Conservation (phyloP, 2,113 vertebrate species). For the Lota lota region DNA sequence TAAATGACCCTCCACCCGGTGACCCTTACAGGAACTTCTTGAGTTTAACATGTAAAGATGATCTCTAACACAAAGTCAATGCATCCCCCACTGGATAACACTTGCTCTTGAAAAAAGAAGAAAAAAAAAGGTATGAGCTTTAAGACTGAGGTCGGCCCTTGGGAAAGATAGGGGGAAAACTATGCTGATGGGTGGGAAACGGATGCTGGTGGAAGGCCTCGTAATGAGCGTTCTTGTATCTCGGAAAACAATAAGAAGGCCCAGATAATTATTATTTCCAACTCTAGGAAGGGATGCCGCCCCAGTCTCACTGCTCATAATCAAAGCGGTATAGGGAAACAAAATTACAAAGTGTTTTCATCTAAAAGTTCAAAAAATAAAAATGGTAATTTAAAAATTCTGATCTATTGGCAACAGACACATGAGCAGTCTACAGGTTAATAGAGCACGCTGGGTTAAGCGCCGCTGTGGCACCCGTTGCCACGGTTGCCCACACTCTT, state of each 20-base stretch:
- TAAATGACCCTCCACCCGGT: too few species aligned
- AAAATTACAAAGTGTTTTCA: slow-evolving; percentile 78
- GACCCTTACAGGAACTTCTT: too few species aligned
- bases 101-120: too few species aligned
- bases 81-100: too few species aligned
- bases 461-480: slow-evolving; percentile 24
- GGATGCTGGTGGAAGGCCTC: not conserved
- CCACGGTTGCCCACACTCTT: slow-evolving; percentile 1
- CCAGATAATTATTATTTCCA: not conserved
- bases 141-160: too few species aligned
- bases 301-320: slow-evolving; percentile 42
- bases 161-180: too few species aligned
- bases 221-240: not conserved
- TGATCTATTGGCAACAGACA: slow-evolving; percentile 60
- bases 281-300: slow-evolving; percentile 23
- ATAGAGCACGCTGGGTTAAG: slow-evolving; percentile 24
- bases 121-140: too few species aligned
- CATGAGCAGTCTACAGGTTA: slow-evolving; percentile 37
- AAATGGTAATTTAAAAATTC: slow-evolving; percentile 62
- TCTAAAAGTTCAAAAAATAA: slow-evolving; percentile 68
- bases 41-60: too few species aligned
- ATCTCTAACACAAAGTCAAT: too few species aligned
- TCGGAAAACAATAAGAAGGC: too few species aligned
- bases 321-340: slow-evolving; percentile 67
- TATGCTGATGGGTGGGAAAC: too few species aligned